Evolutionary conservation across 2,888 invertebrate species (phyloP).

Genomic region (Napeogenes inachia): DNA sequence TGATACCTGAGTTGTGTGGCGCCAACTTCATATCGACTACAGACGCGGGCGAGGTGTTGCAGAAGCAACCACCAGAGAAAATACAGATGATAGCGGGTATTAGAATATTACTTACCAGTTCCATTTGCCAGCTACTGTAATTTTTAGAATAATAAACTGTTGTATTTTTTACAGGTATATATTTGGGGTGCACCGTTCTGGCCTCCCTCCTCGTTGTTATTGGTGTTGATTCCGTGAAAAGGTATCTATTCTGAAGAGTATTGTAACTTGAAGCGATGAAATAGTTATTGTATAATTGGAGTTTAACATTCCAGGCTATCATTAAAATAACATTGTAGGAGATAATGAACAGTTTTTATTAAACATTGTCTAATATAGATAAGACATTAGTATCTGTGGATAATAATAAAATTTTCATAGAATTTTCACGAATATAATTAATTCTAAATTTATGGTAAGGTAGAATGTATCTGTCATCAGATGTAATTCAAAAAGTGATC

Average conservation of each 20-base stretch:
- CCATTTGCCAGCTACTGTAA: not conserved
- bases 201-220: constrained; percentile 78
- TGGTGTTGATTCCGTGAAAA: constrained; percentile 79
- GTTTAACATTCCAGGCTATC: no score
- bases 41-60: constrained; percentile 64
- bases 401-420: no score
- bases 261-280: not conserved
- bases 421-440: no score
- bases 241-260: constrained; percentile 44
- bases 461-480: constrained; percentile 39
- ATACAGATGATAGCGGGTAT: constrained; percentile 75
- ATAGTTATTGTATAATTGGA: no score
- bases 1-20: constrained; percentile 65
- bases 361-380: no score
- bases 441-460: not conserved
- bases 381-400: no score
- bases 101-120: not conserved
- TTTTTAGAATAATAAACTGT: not conserved
- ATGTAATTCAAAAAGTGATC: constrained; percentile 60
- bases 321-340: no score
- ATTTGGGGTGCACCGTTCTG: constrained; percentile 78
- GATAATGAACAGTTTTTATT: no score
- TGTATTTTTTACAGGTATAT: constrained; percentile 60
- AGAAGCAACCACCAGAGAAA: constrained; percentile 70
- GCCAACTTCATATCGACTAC: constrained; percentile 69